Base-by-base conservation (phyloP, 2,113 vertebrate species). In the Phyllostomus hastatus region DNA sequence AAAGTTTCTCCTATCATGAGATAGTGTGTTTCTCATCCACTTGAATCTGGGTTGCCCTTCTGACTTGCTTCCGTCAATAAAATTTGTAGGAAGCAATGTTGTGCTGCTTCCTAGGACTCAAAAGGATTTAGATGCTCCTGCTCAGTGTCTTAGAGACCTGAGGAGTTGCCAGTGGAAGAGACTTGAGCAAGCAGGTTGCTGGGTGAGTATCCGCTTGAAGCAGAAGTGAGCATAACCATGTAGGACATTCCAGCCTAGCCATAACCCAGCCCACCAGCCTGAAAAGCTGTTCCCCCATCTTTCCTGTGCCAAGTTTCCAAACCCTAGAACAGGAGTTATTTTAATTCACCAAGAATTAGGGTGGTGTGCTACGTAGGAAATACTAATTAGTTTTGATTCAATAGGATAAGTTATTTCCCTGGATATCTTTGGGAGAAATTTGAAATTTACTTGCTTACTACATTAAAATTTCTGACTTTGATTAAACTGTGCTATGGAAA, bases 201-300 rank as follows among this genome's bases (percentile, higher is more conserved):
- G 31, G 9, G 2, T 48, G 14, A 33, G 28, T 69, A 4, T 48
- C 12, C 0, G 52, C 16, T 2, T n/a, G 17, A 76, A 93, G 61
- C 9, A 86, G 33, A 95, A 87, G 31, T 48, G 20, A 66, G 2
- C 33, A 59, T 46, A 10, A 24, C 12, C 38, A 4, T 5, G 8
- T 12, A 43, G 6, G 1, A 33, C 38, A 85, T 41, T 0, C 3
- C 38, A 59, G 9, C 15, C 0, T 5, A 91, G 1, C 33, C 59
- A 84, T 19, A 4, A 17, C 17, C 5, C 14, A 9, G 19, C 28
- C 20, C 7, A 52, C 17, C 7, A 38, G 5, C 19, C 24, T n/a
- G 76, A 5, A 11, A 67, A 76, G 14, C 24, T 61, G 1, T 41
- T 59, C 5, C 46, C 4, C 0, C 7, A 54, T 5, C 16, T 15